phyloP scores from a whole-genome alignment of 2,113 vertebrate genomes.

The Grammomys dolichurus region DNA sequence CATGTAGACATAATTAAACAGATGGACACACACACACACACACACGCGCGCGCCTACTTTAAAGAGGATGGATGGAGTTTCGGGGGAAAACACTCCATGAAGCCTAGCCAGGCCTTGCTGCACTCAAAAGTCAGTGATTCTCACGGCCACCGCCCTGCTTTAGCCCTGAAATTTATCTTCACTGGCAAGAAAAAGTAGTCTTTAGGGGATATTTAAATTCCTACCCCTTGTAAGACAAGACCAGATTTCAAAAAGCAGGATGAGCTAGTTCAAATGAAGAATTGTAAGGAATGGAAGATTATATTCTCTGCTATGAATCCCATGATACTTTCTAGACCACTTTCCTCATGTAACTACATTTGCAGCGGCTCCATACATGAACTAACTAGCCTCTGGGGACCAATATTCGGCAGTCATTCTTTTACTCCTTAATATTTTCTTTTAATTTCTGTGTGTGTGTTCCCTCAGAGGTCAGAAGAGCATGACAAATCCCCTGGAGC shows the following conservation, averaged over 20 bases:
- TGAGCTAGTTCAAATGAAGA: conserved; percentile 43
- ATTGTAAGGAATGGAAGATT: conserved; percentile 12
- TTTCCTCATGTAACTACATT: conserved; percentile 1
- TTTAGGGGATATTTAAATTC: conserved; percentile 34
- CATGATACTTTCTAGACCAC: conserved; percentile 22
- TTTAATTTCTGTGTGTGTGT: background rate
- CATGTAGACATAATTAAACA: background rate
- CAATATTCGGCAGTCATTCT: background rate
- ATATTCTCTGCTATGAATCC: conserved; percentile 15
- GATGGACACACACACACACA: background rate
- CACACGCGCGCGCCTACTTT: too few species aligned
- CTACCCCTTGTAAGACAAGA: background rate
- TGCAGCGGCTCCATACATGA: background rate
- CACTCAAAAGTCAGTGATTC: background rate
- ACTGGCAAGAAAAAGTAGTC: conserved; percentile 34
- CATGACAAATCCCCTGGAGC: background rate
- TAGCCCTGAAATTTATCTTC: conserved; percentile 43
- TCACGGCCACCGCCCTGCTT: background rate
- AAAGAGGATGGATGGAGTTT: too few species aligned
- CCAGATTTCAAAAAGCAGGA: conserved; percentile 8
- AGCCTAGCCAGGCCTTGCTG: background rate
- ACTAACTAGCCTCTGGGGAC: conserved; percentile 20
- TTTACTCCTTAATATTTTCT: background rate
- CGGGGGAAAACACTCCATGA: too few species aligned
- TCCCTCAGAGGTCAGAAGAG: background rate